Percentiles rank a stretch among this genome's conserved stretches.
Evolutionary conservation across 2,113 vertebrate species (phyloP).

Genomic region (Strigops habroptila): DNA sequence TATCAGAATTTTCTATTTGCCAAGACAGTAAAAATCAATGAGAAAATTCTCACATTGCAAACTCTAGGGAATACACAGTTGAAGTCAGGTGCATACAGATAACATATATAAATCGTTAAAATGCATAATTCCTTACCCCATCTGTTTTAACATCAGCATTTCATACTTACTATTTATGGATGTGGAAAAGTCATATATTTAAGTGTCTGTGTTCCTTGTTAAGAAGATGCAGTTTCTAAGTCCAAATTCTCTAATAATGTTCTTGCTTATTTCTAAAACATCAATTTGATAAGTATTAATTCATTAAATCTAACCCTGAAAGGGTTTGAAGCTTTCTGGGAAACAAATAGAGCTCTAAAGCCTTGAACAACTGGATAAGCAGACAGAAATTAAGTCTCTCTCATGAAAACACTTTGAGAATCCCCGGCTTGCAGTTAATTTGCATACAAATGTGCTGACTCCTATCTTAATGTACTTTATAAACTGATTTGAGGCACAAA

Average conservation of each 20-base stretch:
- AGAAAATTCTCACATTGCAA: neutral
- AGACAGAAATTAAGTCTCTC: neutral
- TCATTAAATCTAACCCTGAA: neutral
- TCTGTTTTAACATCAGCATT: neutral
- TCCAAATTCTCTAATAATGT: neutral
- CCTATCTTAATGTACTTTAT: neutral
- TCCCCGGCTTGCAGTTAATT: neutral
- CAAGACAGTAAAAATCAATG: neutral
- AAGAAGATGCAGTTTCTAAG: neutral
- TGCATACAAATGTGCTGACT: neutral
- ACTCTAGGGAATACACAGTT: neutral
- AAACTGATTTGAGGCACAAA: neutral
- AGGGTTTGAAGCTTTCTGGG: neutral
- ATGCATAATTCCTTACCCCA: neutral
- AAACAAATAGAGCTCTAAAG: neutral
- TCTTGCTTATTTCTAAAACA: neutral
- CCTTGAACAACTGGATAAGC: neutral
- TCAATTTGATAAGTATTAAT: neutral
- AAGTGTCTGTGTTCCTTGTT: neutral
- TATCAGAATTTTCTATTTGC: neutral
- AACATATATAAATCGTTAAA: neutral
- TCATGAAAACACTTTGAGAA: neutral
- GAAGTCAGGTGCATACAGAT: neutral
- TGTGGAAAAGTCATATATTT: neutral
- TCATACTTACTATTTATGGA: neutral